These are phyloP conservation scores for Alcedo atthis DNA, from an alignment of 2,797 vertebrate genomes.

Conservation along the genomic window DNA sequence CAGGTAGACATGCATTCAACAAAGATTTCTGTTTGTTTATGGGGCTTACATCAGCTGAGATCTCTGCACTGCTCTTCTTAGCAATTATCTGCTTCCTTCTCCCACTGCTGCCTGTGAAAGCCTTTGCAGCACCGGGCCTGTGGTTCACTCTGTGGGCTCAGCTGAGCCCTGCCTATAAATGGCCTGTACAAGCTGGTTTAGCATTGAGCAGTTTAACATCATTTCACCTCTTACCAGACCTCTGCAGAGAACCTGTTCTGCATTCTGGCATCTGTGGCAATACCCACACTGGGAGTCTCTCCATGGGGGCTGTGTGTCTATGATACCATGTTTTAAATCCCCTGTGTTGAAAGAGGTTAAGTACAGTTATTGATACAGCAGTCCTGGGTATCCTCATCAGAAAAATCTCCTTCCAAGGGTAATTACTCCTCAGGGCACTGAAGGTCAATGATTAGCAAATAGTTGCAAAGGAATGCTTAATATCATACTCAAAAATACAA, in stretches of 20 bases:
- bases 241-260: background rate
- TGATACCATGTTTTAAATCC: background rate
- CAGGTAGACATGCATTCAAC: background rate
- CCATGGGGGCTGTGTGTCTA: fast-evolving
- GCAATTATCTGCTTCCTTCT: background rate
- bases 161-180: fast-evolving
- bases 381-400: background rate
- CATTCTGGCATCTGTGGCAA: background rate
- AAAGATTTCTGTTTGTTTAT: background rate
- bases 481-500: background rate
- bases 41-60: background rate
- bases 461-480: background rate
- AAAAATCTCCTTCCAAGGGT: background rate
- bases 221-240: background rate
- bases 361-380: background rate
- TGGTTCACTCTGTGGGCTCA: background rate
- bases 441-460: background rate
- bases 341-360: background rate
- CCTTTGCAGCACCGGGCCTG: background rate
- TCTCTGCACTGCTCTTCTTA: background rate
- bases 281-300: fast-evolving
- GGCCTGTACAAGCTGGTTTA: background rate
- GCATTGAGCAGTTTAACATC: background rate
- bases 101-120: background rate
- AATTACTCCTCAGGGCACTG: background rate